These are phyloP conservation scores for Corythornis cristatus DNA, from an alignment of 2,113 vertebrate genomes.

Conservation along the genomic window DNA sequence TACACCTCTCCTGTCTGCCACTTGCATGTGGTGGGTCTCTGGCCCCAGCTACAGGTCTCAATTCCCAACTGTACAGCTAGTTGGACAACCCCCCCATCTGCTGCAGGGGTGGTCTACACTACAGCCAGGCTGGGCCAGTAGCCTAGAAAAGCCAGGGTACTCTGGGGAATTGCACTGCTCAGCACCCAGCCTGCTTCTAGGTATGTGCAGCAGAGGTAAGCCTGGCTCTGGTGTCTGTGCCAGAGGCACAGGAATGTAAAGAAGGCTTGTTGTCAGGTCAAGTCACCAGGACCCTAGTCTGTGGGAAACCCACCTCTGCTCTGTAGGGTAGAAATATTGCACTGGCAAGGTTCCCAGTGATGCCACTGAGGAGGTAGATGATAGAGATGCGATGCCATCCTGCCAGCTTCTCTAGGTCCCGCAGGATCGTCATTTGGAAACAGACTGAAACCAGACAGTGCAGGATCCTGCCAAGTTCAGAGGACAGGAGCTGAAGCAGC, in stretches of 20 bases:
- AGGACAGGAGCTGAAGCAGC: slow-evolving; percentile 48
- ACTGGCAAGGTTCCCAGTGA: slow-evolving; percentile 96
- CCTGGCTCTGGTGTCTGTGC: neutral
- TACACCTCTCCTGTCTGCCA: neutral
- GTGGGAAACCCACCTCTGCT: slow-evolving; percentile 87
- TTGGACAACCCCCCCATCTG: neutral
- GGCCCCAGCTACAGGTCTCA: neutral
- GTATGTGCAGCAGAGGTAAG: neutral
- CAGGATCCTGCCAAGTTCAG: slow-evolving; percentile 85
- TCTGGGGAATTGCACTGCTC: neutral
- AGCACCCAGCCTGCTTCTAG: neutral
- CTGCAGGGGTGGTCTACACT: neutral
- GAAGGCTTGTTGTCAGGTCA: neutral
- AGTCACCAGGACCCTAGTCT: neutral
- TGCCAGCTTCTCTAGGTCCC: slow-evolving; percentile 96
- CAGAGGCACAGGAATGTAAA: neutral
- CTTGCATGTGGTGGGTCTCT: rapidly evolving
- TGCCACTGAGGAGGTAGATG: slow-evolving; percentile 96
- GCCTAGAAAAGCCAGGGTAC: neutral
- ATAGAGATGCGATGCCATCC: slow-evolving; percentile 98
- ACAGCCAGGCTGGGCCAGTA: neutral
- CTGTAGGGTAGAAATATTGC: slow-evolving; percentile 97
- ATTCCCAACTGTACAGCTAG: neutral
- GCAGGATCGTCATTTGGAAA: slow-evolving; percentile 98
- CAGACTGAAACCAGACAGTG: slow-evolving; percentile 96